Base-by-base conservation (phyloP, 2,888 invertebrate species). In the Diplolepis rosae region DNA sequence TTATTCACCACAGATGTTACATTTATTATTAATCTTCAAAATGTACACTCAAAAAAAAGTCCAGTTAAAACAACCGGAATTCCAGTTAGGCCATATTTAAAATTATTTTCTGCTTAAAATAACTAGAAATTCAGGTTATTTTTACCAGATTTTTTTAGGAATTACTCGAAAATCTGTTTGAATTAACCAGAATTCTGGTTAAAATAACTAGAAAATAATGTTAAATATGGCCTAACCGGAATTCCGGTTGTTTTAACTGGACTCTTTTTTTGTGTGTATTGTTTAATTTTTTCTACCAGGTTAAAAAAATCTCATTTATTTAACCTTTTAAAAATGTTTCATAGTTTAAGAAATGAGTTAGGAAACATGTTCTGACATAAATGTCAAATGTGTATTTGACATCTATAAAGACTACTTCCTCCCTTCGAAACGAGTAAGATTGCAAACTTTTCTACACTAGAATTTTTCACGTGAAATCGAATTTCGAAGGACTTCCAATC, bases 351-450 rank as follows among this genome's bases (percentile, higher is more conserved):
- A 61, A 61, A 61, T 61, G 39, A 42, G 61, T 61, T 61, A 39
- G 61, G n/a, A 61, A 42, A 61, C 39, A n/a, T 61, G 4, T 61
- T 39, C 24, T 27, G 39, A 24, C 61, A 61, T 24, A 61, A n/a
- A 48, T 48, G 61, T 61, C 61, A 61, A n/a, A n/a, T 61, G 39
- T 39, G 27, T 61, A 61, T 61, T 61, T 61, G 61, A 61, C 39
- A 22, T 48, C 48, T 22, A 48, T 48, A 18, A 48, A 18, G 48
- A 22, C 11, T 48, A 22, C 48, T 48, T 48, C 18, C 35, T 13
- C 39, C 24, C 35, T n/a, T 7, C 27, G 22, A 56, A 22, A 7
- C 4, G 35, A 39, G 6, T 22, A 61, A 61, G 27, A 61, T 61
- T 42, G 24, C 39, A 3, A 61, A 61, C 39, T 61, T 39, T n/a